Base-by-base conservation (phyloP, 2,113 vertebrate genomes). In the Grus americana region DNA sequence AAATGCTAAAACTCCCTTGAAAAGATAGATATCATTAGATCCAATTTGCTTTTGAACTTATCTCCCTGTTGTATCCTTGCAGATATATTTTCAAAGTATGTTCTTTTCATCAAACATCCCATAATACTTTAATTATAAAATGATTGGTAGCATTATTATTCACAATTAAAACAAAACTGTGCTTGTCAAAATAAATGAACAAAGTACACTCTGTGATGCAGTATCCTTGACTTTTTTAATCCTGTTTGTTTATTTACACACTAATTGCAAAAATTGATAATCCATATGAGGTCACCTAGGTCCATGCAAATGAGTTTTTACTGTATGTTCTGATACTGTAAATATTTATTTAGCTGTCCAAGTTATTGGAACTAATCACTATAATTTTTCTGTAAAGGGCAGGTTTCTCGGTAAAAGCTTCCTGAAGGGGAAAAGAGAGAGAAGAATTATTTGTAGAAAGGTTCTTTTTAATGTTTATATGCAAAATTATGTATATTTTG, bases 201-300 rank as follows among this genome's bases (percentile, higher is more conserved):
- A 79, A 82, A 68, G 78, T 85, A 91, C 50, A 78, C 70, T 82
- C 49, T 86, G 50, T 88, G 52, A 52, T 87, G 62, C 82, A 65
- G 40, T 90, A 96, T 94, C 93, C 94, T 95, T 96, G 93, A 93
- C 91, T 97, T 94, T 75, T 96, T 85, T 0, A 95, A 96, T 96
- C 95, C 78, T 91, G 49, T 95, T 96, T 97, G 91, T 91, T 97
- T 91, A 44, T 95, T 95, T 96, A 49, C 73, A 79, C 30, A 19
- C 66, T 94, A 96, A 86, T 90, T 93, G 92, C 87, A 88, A 95
- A 96, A 97, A 96, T 42, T 96, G 73, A 88, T 96, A 96, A 96
- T 94, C 94, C 95, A 70, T 79, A 70, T 70, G 78, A 91, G 87
- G 49, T 55, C 87, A 88, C 63, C 55, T 58, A 90, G 32, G 63